phyloP scores from a whole-genome alignment of 2,888 invertebrate genomes.

The Elysia crispata region DNA sequence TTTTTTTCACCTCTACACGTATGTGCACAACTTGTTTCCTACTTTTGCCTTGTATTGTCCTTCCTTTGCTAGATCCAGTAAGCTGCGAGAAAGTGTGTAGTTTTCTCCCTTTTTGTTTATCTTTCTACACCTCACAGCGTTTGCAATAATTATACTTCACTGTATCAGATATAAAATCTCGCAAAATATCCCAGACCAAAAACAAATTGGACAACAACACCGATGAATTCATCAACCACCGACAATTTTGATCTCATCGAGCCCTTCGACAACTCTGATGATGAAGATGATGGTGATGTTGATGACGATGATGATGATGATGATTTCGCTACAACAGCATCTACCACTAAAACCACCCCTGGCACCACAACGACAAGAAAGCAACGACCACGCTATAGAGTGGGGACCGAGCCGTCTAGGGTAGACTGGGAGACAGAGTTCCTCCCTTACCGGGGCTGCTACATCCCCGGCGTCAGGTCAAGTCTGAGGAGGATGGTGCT shows the following conservation, averaged over 20 bases:
- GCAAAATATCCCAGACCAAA: background rate
- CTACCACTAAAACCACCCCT: background rate
- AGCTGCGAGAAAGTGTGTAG: no score
- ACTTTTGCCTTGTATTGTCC: no score
- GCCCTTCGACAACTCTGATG: constrained; percentile 9
- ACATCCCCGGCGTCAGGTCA: constrained; percentile 29
- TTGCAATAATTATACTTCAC: no score
- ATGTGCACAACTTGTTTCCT: no score
- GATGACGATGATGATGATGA: background rate
- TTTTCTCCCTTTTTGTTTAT: no score
- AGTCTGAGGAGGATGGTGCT: background rate
- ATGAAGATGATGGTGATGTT: background rate
- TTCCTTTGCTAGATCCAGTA: no score
- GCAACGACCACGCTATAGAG: background rate
- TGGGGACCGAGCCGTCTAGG: background rate
- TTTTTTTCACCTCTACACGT: no score
- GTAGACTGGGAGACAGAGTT: constrained; percentile 30
- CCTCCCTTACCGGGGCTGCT: constrained; percentile 41
- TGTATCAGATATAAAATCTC: no score
- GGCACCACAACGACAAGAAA: background rate
- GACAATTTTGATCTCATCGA: background rate
- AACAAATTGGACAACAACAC: constrained; percentile 19
- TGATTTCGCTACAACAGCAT: background rate
- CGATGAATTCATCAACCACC: constrained; percentile 17
- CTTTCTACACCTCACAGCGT: no score